Percentiles rank a stretch among this genome's conserved stretches.
phyloP scores from a whole-genome alignment of 2,888 invertebrate genomes.

The Ornithoptera alexandrae region DNA sequence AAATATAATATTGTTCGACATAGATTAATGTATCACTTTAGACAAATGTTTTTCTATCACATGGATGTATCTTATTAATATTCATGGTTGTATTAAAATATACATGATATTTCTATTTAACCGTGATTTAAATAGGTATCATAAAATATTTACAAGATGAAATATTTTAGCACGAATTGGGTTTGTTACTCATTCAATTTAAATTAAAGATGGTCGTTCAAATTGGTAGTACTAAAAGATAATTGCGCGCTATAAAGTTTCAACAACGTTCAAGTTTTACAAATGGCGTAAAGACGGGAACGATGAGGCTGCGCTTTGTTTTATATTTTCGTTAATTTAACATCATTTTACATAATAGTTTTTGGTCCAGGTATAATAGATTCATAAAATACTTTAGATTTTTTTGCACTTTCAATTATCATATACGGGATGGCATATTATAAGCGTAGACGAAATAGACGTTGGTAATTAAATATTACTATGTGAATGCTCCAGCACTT shows the following conservation, averaged over 20 bases:
- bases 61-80: slow-evolving; percentile 8
- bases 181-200: slow-evolving; percentile 8
- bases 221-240: slow-evolving; percentile 38
- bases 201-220: slow-evolving; percentile 35
- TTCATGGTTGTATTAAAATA: slow-evolving; percentile 8
- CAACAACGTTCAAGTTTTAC: slow-evolving; percentile 12
- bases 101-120: neutral
- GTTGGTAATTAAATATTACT: neutral
- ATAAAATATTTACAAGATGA: neutral
- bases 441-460: no score
- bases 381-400: neutral
- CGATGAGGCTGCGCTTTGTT: slow-evolving; percentile 37
- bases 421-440: no score
- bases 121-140: neutral
- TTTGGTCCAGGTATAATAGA: neutral
- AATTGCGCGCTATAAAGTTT: slow-evolving; percentile 33
- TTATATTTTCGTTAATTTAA: slow-evolving; percentile 37
- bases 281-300: slow-evolving; percentile 31
- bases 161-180: neutral
- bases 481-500: neutral
- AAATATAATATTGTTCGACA: slow-evolving; percentile 8
- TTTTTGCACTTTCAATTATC: no score
- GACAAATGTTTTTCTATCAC: slow-evolving; percentile 19
- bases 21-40: slow-evolving; percentile 20
- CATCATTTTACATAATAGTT: slow-evolving; percentile 14